A percentile compares a stretch with the other conserved stretches of the same genome.
Conservation (phyloP, 2,888 invertebrate species). For the Eremobia ochroleuca region DNA sequence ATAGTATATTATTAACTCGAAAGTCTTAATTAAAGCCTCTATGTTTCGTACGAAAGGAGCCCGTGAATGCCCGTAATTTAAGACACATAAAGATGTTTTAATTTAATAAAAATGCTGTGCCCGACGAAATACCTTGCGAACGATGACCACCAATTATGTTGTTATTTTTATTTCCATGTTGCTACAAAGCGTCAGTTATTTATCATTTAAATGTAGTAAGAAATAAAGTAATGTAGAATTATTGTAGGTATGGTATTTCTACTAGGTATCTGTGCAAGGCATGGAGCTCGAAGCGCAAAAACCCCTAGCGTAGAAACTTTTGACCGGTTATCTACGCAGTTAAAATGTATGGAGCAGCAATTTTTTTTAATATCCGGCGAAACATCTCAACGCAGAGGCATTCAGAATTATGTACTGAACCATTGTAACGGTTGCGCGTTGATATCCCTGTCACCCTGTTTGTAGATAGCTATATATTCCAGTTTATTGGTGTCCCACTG, state of each 20-base stretch:
- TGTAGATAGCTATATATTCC: background rate
- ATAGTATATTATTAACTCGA: conserved; percentile 38
- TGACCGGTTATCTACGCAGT: no score
- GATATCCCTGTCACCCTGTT: no score
- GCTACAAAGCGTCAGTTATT: conserved; percentile 33
- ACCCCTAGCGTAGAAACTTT: no score
- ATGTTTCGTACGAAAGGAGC: conserved; percentile 33
- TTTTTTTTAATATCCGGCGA: no score
- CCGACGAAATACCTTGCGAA: conserved; percentile 52
- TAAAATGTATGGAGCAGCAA: no score
- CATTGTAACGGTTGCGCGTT: no score
- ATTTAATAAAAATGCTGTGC: conserved; percentile 45
- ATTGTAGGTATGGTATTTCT: no score
- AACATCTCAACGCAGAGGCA: no score
- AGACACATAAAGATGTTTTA: conserved; percentile 47
- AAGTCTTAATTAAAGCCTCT: conserved; percentile 51
- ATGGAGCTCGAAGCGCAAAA: no score
- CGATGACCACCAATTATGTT: conserved; percentile 51
- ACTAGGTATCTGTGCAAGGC: no score
- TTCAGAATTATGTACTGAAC: no score
- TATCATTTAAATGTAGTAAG: conserved; percentile 13
- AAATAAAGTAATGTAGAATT: background rate
- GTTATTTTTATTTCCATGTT: conserved; percentile 33
- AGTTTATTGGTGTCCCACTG: background rate
- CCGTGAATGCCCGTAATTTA: conserved; percentile 43